phyloP scores from a whole-genome alignment of 2,113 vertebrate species.

The Alethe castanea region DNA sequence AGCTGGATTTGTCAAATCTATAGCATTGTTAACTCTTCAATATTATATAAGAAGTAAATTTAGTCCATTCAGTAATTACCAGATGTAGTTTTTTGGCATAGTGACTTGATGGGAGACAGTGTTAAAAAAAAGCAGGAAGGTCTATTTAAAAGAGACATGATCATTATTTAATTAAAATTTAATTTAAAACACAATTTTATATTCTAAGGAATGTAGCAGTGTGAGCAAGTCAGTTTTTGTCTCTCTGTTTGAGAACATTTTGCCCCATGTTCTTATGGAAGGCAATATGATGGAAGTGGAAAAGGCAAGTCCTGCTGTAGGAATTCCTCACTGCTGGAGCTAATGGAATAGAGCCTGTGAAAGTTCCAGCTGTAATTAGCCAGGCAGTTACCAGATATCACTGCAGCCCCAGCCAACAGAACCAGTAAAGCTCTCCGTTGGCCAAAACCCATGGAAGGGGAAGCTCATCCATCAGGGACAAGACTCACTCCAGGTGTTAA shows the following conservation, averaged over 20 bases:
- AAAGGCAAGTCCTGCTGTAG: background rate
- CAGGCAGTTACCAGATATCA: conserved; percentile 50
- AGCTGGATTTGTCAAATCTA: background rate
- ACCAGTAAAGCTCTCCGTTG: rapidly evolving
- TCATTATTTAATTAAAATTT: background rate
- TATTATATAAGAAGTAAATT: background rate
- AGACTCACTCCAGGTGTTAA: background rate
- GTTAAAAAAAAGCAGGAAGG: background rate
- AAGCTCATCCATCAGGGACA: background rate
- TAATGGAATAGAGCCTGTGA: rapidly evolving
- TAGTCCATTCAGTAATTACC: background rate
- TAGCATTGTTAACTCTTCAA: background rate
- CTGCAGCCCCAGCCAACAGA: background rate
- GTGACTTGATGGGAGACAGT: rapidly evolving
- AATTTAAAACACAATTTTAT: background rate
- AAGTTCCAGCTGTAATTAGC: background rate
- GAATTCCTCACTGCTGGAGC: background rate
- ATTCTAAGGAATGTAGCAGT: background rate
- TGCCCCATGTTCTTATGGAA: rapidly evolving
- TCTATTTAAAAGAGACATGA: background rate
- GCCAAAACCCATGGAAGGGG: background rate
- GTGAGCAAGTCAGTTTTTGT: background rate
- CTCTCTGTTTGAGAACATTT: background rate
- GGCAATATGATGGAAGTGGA: rapidly evolving
- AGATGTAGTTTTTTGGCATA: background rate